Evolutionary conservation across 2,888 invertebrate genomes (phyloP).

Genomic region (Ditula angustiorana): DNA sequence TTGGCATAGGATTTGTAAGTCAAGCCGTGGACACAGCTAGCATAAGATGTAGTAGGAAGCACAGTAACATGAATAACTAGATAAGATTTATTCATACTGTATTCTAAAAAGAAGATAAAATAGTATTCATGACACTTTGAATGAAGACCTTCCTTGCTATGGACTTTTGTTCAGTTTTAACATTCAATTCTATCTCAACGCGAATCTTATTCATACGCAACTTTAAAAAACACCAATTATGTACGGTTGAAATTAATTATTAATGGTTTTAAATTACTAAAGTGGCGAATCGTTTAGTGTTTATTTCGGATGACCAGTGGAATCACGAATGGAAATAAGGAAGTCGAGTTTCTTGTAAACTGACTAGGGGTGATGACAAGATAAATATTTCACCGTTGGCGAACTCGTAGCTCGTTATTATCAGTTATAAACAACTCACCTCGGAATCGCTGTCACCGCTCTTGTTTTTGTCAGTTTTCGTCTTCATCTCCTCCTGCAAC

Average conservation of each 20-base stretch:
- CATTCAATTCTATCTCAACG: not conserved
- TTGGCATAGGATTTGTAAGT: no score
- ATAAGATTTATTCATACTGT: no score
- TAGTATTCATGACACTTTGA: no score
- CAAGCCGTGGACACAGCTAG: no score
- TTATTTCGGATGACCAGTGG: not conserved
- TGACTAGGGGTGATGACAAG: conserved; percentile 33
- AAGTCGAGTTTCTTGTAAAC: conserved; percentile 18
- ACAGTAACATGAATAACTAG: no score
- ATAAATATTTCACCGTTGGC: conserved; percentile 47
- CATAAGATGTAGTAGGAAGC: no score
- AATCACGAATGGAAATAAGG: not conserved
- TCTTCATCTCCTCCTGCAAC: conserved; percentile 85
- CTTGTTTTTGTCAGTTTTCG: conserved; percentile 85
- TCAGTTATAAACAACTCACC: conserved; percentile 75
- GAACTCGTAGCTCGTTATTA: conserved; percentile 44
- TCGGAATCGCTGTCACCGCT: conserved; percentile 84
- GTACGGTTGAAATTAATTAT: not conserved
- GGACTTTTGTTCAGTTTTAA: no score
- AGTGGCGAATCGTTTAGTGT: not conserved
- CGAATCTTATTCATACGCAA: not conserved
- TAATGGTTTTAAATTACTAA: conserved; percentile 8
- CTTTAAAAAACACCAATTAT: not conserved
- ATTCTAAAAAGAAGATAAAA: no score
- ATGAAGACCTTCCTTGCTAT: no score